phyloP scores from a whole-genome alignment of 2,113 vertebrate species.

The Labrus mixtus region DNA sequence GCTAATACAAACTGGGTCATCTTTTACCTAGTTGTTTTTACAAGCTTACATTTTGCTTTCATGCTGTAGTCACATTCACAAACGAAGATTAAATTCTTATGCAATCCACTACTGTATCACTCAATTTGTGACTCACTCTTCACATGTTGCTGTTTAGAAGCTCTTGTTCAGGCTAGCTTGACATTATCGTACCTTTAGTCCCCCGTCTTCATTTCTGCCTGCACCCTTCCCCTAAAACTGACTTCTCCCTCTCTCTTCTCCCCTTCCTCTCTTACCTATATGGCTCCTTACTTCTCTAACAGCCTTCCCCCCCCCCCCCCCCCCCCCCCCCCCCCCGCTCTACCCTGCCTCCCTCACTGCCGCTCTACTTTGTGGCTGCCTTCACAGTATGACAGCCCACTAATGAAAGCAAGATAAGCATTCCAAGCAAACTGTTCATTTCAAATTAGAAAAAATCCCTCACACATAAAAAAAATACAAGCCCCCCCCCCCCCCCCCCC shows the following conservation, averaged over 20 bases:
- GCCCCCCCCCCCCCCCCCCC: constrained; percentile 53
- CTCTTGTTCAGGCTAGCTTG: background rate
- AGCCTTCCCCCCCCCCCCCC: no score
- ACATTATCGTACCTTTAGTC: constrained; percentile 19
- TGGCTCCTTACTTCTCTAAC: constrained; percentile 58
- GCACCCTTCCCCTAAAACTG: constrained; percentile 14
- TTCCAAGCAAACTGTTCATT: constrained; percentile 79
- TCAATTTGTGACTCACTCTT: constrained; percentile 19
- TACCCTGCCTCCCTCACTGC: constrained; percentile 44
- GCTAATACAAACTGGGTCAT: no score
- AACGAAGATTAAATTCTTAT: constrained; percentile 13
- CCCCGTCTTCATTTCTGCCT: constrained; percentile 3
- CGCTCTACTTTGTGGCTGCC: constrained; percentile 63
- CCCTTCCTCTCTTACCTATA: constrained; percentile 46
- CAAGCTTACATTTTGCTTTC: background rate
- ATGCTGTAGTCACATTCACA: constrained; percentile 11
- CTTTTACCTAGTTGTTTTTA: background rate
- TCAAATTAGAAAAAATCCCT: constrained; percentile 68
- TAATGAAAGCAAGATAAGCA: constrained; percentile 83
- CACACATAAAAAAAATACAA: constrained; percentile 66
- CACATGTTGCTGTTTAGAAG: constrained; percentile 16
- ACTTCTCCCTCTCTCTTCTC: constrained; percentile 28
- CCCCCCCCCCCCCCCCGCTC: no score
- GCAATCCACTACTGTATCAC: constrained; percentile 9
- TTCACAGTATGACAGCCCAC: constrained; percentile 70